Evolutionary conservation across 2,797 vertebrate species (phyloP).

Genomic region (Neomorphus geoffroyi): DNA sequence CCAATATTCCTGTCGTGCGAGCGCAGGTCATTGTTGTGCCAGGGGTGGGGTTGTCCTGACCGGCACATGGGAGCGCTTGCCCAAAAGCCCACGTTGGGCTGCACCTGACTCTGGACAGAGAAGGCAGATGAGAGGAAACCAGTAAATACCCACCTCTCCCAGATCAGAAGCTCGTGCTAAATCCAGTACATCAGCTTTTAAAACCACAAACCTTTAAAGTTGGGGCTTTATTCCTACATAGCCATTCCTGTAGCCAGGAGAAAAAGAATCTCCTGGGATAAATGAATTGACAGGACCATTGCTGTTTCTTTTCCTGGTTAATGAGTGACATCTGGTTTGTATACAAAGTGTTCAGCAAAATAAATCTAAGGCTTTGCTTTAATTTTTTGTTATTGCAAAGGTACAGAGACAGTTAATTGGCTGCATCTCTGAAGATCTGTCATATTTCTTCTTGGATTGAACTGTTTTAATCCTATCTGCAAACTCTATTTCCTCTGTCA

Average conservation of each 20-base stretch:
- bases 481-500: conserved; percentile 61
- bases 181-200: not conserved
- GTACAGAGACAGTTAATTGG: conserved; percentile 34
- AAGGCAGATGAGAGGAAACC: not conserved
- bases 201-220: not conserved
- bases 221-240: not conserved
- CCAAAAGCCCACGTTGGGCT: accelerated
- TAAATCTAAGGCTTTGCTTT: not conserved
- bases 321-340: not conserved
- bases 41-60: not conserved
- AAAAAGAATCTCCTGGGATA: not conserved
- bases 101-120: not conserved
- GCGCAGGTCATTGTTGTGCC: not conserved
- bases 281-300: not conserved
- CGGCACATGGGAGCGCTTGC: accelerated
- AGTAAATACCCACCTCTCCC: not conserved
- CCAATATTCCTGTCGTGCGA: not conserved
- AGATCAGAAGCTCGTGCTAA: not conserved
- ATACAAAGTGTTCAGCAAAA: not conserved
- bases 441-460: conserved; percentile 45
- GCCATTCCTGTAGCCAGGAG: not conserved
- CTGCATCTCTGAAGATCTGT: conserved; percentile 42
- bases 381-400: not conserved
- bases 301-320: not conserved
- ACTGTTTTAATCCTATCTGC: conserved; percentile 7